These are phyloP conservation scores for Agapornis roseicollis DNA, from an alignment of 2,113 vertebrate species.

Conservation along the genomic window DNA sequence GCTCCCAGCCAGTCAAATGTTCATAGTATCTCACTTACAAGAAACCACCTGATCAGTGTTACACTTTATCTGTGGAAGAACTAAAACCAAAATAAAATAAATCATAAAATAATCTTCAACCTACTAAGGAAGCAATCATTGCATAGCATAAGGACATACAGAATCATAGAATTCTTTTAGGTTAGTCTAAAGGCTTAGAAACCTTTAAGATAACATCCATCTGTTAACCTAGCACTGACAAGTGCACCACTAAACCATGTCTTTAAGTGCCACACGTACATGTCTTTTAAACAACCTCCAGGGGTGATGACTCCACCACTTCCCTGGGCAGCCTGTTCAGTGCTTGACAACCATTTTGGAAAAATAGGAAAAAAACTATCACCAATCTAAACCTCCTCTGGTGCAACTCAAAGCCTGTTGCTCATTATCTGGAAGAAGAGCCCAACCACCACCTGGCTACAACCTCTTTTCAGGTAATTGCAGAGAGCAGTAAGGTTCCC, in stretches of 20 bases:
- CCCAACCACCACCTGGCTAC: not conserved
- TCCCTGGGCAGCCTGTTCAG: not conserved
- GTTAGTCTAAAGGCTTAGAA: not conserved
- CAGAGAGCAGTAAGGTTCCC: not conserved
- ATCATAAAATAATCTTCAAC: not conserved
- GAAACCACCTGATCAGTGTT: not conserved
- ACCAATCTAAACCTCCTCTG: not conserved
- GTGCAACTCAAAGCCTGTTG: not conserved
- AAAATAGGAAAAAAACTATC: no score
- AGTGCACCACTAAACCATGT: not conserved
- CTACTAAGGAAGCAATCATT: not conserved
- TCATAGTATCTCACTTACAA: not conserved
- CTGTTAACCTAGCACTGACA: not conserved
- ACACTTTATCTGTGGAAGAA: not conserved
- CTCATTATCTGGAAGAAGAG: not conserved
- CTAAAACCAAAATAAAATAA: not conserved
- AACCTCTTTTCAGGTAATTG: not conserved
- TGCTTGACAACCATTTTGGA: not conserved
- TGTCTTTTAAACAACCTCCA: not conserved
- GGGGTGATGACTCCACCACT: not conserved
- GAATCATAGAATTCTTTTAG: not conserved
- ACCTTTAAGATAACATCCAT: not conserved
- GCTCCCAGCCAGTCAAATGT: not conserved
- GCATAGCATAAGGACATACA: not conserved
- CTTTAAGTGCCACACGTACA: not conserved